These are phyloP conservation scores for Syngnathoides biaculeatus DNA, from an alignment of 2,113 vertebrate species.

Conservation along the genomic window DNA sequence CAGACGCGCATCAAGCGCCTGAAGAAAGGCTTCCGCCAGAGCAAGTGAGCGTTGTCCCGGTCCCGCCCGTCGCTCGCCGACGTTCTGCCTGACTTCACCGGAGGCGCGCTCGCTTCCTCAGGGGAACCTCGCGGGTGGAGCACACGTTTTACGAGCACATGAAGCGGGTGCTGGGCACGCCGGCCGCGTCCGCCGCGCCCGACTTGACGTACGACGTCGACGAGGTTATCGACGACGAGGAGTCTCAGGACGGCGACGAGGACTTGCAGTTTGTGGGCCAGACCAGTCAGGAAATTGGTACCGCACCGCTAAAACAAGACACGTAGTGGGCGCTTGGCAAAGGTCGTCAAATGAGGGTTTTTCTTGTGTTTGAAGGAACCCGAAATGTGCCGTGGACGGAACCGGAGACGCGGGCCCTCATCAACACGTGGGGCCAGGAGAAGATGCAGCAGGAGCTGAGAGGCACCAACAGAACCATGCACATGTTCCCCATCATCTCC, in stretches of 20 bases:
- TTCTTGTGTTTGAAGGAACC: conserved; percentile 41
- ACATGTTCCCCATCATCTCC: conserved; percentile 67
- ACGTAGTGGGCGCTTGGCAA: no score
- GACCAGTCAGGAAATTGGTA: conserved; percentile 50
- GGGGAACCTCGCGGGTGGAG: conserved; percentile 53
- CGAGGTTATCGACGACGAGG: conserved; percentile 48
- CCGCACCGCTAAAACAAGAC: no score
- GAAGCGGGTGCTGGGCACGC: conserved; percentile 50
- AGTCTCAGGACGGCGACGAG: conserved; percentile 42
- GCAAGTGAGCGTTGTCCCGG: conserved; percentile 38
- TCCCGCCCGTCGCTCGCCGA: not conserved
- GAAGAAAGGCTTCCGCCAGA: conserved; percentile 64
- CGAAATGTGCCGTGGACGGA: conserved; percentile 67
- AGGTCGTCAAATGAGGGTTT: not conserved
- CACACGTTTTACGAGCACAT: conserved; percentile 62
- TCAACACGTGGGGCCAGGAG: conserved; percentile 67
- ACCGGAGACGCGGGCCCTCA: conserved; percentile 62
- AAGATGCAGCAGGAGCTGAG: conserved; percentile 57
- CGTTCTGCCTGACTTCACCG: not conserved
- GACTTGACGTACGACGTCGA: conserved; percentile 52
- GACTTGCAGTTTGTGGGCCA: conserved; percentile 59
- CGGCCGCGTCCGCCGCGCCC: conserved; percentile 18
- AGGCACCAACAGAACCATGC: conserved; percentile 55
- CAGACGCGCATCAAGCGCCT: conserved; percentile 71
- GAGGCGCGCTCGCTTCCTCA: conserved; percentile 12